These are phyloP conservation scores for Cerastis leucographa DNA, from an alignment of 2,888 invertebrate genomes.

Conservation along the genomic window DNA sequence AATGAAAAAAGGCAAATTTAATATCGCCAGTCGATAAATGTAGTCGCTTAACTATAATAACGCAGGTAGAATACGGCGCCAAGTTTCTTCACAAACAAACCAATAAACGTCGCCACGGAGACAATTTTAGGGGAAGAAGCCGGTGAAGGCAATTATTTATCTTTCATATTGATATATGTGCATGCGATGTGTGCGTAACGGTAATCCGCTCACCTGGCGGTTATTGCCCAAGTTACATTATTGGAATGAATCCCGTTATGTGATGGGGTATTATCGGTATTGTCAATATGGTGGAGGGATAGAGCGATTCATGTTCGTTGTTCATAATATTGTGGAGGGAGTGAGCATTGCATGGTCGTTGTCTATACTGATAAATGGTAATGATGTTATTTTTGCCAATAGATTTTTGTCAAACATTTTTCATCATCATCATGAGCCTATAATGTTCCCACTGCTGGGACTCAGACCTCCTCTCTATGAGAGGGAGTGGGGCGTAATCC, in stretches of 20 bases:
- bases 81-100: slow-evolving; percentile 83
- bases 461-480: too few relatives aligned
- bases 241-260: slow-evolving; percentile 64
- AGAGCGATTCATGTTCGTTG: slow-evolving; percentile 33
- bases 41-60: slow-evolving; percentile 70
- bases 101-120: slow-evolving; percentile 83
- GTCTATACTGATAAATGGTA: neutral
- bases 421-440: too few relatives aligned
- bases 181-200: slow-evolving; percentile 66
- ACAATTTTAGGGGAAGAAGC: slow-evolving; percentile 79
- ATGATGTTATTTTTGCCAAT: too few relatives aligned
- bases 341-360: slow-evolving; percentile 30
- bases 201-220: slow-evolving; percentile 69
- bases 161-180: slow-evolving; percentile 76
- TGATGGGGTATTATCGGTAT: slow-evolving; percentile 56
- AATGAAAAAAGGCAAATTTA: slow-evolving; percentile 72
- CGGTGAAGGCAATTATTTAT: slow-evolving; percentile 82
- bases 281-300: slow-evolving; percentile 32
- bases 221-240: slow-evolving; percentile 67
- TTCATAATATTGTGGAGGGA: slow-evolving; percentile 24
- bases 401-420: too few relatives aligned
- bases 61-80: slow-evolving; percentile 81
- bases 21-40: slow-evolving; percentile 75
- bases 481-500: too few relatives aligned
- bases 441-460: too few relatives aligned